phyloP scores from a whole-genome alignment of 2,113 vertebrate genomes.

The Gobiocypris rarus region DNA sequence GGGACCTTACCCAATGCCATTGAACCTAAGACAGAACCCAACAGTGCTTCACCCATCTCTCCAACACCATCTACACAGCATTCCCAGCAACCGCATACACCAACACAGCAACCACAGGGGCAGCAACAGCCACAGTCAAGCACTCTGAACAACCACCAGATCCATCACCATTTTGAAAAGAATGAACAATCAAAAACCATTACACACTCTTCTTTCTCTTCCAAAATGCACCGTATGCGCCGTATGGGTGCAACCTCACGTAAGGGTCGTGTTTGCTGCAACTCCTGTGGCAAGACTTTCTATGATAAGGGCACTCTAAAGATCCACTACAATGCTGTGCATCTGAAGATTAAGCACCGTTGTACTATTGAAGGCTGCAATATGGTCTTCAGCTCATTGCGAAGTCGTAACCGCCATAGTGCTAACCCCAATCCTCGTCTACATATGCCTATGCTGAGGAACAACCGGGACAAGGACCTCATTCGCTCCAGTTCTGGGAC shows the following conservation, averaged over 20 bases:
- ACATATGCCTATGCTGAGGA: conserved; percentile 99
- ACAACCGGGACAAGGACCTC: conserved; percentile 98
- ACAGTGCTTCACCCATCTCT: conserved; percentile 84
- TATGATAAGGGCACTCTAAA: conserved; percentile 99
- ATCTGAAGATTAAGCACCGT: conserved; percentile 98
- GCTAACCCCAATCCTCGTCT: conserved; percentile 98
- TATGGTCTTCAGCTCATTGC: conserved; percentile 98
- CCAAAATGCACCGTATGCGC: conserved; percentile 97
- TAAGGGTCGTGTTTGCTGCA: conserved; percentile 98
- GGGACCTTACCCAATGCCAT: conserved; percentile 88
- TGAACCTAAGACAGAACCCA: conserved; percentile 94
- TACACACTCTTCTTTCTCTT: conserved; percentile 81
- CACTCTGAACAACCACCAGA: conserved; percentile 83
- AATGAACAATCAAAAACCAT: conserved; percentile 87
- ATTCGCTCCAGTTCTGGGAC: conserved; percentile 89
- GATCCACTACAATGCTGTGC: conserved; percentile 98
- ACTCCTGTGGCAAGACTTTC: conserved; percentile 98
- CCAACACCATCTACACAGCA: conserved; percentile 75
- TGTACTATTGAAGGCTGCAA: conserved; percentile 99
- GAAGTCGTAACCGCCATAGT: conserved; percentile 97
- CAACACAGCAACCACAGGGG: conserved; percentile 77
- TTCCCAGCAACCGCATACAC: conserved; percentile 67
- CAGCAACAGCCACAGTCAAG: conserved; percentile 76
- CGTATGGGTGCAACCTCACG: conserved; percentile 95
- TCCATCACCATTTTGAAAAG: conserved; percentile 85